Evolutionary conservation across 2,797 vertebrate genomes (phyloP).

Genomic region (Prionace glauca): DNA sequence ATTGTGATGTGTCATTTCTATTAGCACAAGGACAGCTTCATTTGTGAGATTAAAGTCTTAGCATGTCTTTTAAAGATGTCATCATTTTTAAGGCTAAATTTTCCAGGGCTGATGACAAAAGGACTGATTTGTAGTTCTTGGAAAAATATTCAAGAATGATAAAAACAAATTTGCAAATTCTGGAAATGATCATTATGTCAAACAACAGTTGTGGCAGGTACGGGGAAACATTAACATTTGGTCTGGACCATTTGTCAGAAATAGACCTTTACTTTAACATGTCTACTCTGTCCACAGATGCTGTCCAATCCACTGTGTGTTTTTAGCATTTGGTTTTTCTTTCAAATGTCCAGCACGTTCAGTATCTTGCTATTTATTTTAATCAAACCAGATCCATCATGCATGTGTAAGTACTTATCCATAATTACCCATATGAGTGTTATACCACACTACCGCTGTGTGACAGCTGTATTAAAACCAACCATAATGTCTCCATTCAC

Average conservation of each 20-base stretch:
- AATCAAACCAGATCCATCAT: not conserved
- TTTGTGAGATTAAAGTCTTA: slow-evolving; percentile 2
- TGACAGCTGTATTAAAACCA: not conserved
- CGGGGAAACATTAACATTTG: not conserved
- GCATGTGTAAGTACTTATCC: not conserved
- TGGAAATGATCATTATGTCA: not conserved
- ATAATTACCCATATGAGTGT: not conserved
- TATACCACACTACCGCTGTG: not conserved
- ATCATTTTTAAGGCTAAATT: not conserved
- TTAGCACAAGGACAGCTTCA: slow-evolving; percentile 25
- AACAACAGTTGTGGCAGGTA: not conserved
- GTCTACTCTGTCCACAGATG: not conserved
- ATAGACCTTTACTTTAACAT: not conserved
- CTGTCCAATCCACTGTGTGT: not conserved
- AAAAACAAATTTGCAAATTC: not conserved
- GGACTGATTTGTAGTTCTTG: not conserved
- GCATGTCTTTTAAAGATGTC: not conserved
- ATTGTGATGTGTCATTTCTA: slow-evolving; percentile 27
- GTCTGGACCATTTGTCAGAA: not conserved
- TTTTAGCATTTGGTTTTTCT: not conserved
- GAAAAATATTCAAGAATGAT: not conserved
- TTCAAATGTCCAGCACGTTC: not conserved
- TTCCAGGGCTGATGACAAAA: not conserved
- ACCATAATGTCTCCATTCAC: not conserved
- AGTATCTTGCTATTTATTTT: not conserved